Evolutionary conservation across 2,113 vertebrate species (phyloP).

Genomic region (Eurystomus gularis): DNA sequence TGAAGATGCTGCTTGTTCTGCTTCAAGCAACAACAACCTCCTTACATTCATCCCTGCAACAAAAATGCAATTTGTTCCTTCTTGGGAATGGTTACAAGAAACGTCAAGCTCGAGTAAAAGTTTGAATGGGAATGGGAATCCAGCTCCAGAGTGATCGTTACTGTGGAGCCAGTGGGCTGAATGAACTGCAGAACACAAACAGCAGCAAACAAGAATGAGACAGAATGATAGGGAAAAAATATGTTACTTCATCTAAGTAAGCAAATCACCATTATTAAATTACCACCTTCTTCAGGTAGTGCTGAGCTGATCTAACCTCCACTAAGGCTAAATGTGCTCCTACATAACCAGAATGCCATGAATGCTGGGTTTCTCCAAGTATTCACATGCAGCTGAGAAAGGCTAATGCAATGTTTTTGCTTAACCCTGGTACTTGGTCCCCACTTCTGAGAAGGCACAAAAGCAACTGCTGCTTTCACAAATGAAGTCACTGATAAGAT

Average conservation of each 20-base stretch:
- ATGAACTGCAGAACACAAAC: background rate
- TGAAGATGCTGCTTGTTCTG: background rate
- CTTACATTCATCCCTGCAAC: background rate
- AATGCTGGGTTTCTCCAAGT: background rate
- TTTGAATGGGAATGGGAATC: background rate
- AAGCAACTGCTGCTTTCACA: background rate
- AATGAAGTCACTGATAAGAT: conserved; percentile 6
- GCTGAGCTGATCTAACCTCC: background rate
- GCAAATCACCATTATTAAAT: background rate
- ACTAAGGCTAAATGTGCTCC: background rate
- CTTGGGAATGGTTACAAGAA: background rate
- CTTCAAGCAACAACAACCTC: background rate
- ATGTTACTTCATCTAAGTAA: background rate
- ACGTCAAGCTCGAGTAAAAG: background rate
- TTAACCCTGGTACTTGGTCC: background rate
- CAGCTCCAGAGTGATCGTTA: background rate
- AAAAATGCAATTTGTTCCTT: background rate
- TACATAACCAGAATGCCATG: background rate
- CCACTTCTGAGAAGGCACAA: background rate
- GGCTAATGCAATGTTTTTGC: background rate
- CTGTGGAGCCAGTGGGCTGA: background rate
- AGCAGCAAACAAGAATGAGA: background rate
- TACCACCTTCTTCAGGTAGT: background rate
- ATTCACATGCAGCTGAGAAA: background rate
- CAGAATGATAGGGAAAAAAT: background rate